Evolutionary conservation across 2,888 invertebrate genomes (phyloP), one percentile per base, ranked within the genome.

Genomic region (Rhamphomyia laevipes): DNA sequence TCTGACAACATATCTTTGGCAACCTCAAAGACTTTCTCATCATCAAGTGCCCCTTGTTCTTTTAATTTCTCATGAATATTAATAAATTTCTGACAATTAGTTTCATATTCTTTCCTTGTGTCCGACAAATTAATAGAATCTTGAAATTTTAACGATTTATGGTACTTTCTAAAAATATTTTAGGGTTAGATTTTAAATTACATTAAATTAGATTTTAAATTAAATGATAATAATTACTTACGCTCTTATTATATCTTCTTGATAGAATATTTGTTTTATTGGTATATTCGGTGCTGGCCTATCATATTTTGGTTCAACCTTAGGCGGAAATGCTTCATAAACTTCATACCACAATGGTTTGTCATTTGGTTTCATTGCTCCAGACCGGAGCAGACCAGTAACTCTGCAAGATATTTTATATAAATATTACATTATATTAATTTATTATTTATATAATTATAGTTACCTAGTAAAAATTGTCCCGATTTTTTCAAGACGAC

Each of bases 331-430:
- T 1, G 86, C 81, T 68, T 81, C 80, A 65, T 94, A 96, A 18
- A 97, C 73, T 63, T 91, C 87, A 64, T 85, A 92, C 97, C 97
- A 97, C 11, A 96, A 52, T 0, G 97, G 97, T 55, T 85, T 77
- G 59, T 95, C 91, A 57, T 85, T 82, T 49, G 80, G 73, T 63
- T 80, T 83, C 67, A 94, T 73, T 4, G 86, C 92, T 44, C 87
- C 86, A 18, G 86, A 77, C 51, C 80, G 77, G 13, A 96, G 65
- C 33, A 97, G 73, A 6, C 92, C 90, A 57, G 80, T 77, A 3
- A 84, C 75, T 65, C 93, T 61, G 67, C 66, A 60, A 16, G 35
- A 9, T 38, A 16, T 16, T 38, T 16, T n/a, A 17, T 18, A 18
- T 38, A 38, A 5, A 27, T 21, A 6, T 21, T n/a, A n/a, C 12